These are phyloP conservation scores for Cryptophagus acutangulus DNA, from an alignment of 2,888 invertebrate genomes.

Conservation along the genomic window DNA sequence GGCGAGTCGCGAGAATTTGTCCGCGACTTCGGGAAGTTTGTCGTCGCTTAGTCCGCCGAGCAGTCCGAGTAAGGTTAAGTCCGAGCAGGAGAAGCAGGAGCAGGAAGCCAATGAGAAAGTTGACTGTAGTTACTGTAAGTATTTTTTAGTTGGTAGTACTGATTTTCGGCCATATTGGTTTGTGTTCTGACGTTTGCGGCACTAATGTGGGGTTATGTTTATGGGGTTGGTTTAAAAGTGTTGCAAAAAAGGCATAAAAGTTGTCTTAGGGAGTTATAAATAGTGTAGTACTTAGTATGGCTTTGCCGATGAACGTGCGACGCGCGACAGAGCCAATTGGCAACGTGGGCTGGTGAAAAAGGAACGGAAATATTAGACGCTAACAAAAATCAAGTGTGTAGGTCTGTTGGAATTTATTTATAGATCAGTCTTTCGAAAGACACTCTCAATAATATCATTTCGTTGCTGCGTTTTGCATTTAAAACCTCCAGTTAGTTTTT, in stretches of 20 bases:
- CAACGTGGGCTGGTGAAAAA: slow-evolving; percentile 34
- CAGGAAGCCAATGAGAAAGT: slow-evolving; percentile 55
- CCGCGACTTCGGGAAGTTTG: slow-evolving; percentile 45
- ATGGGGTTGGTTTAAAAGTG: no score
- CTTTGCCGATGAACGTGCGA: no score
- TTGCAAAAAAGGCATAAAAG: no score
- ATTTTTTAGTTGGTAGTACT: slow-evolving; percentile 29
- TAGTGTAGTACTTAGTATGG: no score
- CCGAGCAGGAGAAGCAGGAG: slow-evolving; percentile 52
- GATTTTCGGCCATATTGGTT: no score
- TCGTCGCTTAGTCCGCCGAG: slow-evolving; percentile 47
- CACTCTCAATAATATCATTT: no score
- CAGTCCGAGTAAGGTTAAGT: slow-evolving; percentile 44
- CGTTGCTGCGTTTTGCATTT: slow-evolving; percentile 14
- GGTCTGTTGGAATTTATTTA: slow-evolving; percentile 45
- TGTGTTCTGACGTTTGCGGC: no score
- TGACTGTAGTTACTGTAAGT: not conserved
- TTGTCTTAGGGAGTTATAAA: no score
- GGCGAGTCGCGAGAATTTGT: slow-evolving; percentile 42
- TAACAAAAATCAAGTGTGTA: slow-evolving; percentile 40
- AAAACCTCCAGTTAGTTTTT: slow-evolving; percentile 6
- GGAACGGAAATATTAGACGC: slow-evolving; percentile 32
- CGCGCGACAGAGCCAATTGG: slow-evolving; percentile 25
- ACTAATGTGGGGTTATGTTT: no score
- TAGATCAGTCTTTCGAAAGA: slow-evolving; percentile 40